phyloP scores from a whole-genome alignment of 2,797 vertebrate species.

The Eospalax fontanierii region DNA sequence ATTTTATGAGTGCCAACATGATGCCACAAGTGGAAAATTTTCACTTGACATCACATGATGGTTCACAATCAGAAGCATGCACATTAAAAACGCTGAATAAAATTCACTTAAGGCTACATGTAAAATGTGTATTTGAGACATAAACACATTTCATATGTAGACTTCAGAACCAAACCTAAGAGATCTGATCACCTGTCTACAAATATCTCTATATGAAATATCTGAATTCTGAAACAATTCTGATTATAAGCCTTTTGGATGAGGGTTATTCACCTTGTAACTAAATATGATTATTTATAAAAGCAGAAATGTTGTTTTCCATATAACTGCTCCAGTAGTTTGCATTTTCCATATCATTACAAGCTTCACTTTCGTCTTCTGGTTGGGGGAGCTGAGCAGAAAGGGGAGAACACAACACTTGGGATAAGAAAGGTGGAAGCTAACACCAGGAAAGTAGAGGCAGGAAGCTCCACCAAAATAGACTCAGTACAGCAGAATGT shows the following conservation, averaged over 20 bases:
- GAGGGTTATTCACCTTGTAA: neutral
- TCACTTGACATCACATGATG: neutral
- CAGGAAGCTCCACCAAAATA: constrained; percentile 31
- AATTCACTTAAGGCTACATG: neutral
- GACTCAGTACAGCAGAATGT: constrained; percentile 31
- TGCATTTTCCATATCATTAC: neutral
- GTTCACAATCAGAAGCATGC: no score
- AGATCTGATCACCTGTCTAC: neutral
- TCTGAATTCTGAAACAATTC: neutral
- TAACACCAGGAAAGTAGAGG: neutral
- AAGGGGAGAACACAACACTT: neutral
- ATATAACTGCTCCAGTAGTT: neutral
- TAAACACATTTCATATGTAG: neutral
- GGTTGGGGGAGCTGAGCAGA: neutral
- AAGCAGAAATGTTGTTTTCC: constrained; percentile 34
- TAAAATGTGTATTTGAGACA: neutral
- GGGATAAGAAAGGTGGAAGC: neutral
- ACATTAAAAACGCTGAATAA: neutral
- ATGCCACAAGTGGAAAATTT: neutral
- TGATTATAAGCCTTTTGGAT: neutral
- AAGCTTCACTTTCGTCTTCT: neutral
- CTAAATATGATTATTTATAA: neutral
- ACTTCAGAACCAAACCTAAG: neutral
- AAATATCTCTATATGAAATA: neutral
- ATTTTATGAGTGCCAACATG: neutral